Evolutionary conservation across 2,797 vertebrate genomes (phyloP).

Genomic region (Chelmon rostratus): DNA sequence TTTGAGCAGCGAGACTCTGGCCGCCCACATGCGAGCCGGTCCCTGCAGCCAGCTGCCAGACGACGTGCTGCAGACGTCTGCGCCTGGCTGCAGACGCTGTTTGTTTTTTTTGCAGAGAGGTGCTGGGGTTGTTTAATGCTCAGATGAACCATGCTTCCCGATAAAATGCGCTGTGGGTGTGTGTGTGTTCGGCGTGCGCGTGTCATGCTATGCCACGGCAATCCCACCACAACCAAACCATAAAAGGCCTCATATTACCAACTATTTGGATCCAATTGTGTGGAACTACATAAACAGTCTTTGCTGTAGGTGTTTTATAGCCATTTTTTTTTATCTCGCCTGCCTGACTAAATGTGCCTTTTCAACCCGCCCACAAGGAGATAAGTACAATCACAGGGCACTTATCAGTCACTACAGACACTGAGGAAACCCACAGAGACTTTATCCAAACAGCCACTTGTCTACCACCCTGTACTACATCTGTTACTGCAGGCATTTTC

Average conservation of each 20-base stretch:
- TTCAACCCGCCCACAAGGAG: slow-evolving; percentile 68
- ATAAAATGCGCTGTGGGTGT: slow-evolving; percentile 52
- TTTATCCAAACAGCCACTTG: slow-evolving; percentile 61
- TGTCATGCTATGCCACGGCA: slow-evolving; percentile 58
- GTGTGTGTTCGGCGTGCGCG: slow-evolving; percentile 24
- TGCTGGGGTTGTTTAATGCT: slow-evolving; percentile 63
- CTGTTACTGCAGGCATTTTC: slow-evolving; percentile 5
- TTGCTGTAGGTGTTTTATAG: slow-evolving; percentile 60
- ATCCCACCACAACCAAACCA: slow-evolving; percentile 63
- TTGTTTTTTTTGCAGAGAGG: slow-evolving; percentile 61
- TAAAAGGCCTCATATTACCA: slow-evolving; percentile 73
- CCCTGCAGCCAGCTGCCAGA: slow-evolving; percentile 19
- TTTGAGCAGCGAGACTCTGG: slow-evolving; percentile 23
- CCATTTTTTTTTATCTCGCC: slow-evolving; percentile 34
- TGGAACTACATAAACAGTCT: slow-evolving; percentile 80
- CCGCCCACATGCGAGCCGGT: slow-evolving; percentile 13
- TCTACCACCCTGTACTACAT: slow-evolving; percentile 18
- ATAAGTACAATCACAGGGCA: slow-evolving; percentile 72
- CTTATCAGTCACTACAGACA: slow-evolving; percentile 69
- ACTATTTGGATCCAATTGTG: slow-evolving; percentile 80
- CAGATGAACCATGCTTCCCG: slow-evolving; percentile 54
- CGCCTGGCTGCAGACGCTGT: slow-evolving; percentile 46
- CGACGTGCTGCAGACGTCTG: slow-evolving; percentile 37
- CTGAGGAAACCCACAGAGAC: slow-evolving; percentile 56
- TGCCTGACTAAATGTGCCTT: slow-evolving; percentile 57